Base-by-base conservation (phyloP, 2,888 invertebrate species). In the Linnaemya vulpina region DNA sequence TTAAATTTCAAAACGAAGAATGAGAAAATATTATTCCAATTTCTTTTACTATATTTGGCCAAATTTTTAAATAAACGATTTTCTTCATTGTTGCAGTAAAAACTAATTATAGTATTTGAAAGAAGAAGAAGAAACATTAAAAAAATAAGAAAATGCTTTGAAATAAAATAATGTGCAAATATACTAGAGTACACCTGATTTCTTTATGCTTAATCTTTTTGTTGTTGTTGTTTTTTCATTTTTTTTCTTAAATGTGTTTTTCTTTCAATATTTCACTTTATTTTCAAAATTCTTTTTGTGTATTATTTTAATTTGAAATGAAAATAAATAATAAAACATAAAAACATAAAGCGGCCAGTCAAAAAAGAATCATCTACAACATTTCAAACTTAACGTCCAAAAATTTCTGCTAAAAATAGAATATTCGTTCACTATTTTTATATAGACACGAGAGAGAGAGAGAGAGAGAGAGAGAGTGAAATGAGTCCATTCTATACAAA, bases 341-440 rank as follows among this genome's bases (percentile, higher is more conserved):
- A 76, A 77, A 43, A 30, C 13, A 80, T 30, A 35, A 83, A 83
- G 73, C 43, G 17, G 75, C 35, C 40, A 74, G 43, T 51, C 55
- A 68, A 68, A 35, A 38, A 38, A 46, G 17, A 30, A 53, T 70
- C 53, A 51, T 22, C 5, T 60, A 30, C 71, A 25, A 46, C 40
- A 74, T 55, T 75, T 63, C 70, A 73, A 85, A 83, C 43, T 20
- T 38, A 62, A 53, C 25, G 43, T 40, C 65, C 62, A 76, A 74
- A 67, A 80, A 83, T 63, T 67, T 78, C 65, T 51, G 70, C 81
- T 86, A 81, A 90, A 90, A 90, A 90, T 90, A 90, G 91, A 88
- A 82, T 53, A 83, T 89, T 88, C 87, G 87, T 86, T 75, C 89
- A 91, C 89, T 90, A 89, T 90, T 91, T 90, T 89, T 90, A 86